These are phyloP conservation scores for Thalassophryne amazonica DNA, from an alignment of 2,797 vertebrate species.

Conservation along the genomic window DNA sequence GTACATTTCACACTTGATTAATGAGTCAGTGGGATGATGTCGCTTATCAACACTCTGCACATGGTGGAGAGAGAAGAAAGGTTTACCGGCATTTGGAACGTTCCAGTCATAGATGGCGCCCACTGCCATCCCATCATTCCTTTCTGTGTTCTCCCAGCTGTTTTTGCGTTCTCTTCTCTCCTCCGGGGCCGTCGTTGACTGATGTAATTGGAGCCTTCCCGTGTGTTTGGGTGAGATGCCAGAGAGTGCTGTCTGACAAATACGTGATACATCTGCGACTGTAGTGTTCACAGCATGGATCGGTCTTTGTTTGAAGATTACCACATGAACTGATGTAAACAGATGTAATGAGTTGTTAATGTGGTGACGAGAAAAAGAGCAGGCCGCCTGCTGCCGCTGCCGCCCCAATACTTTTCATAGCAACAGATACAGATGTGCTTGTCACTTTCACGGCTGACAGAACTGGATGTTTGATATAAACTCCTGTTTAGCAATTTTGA, in stretches of 20 bases:
- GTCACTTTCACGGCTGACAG: conserved; percentile 38
- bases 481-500: conserved; percentile 47
- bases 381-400: conserved; percentile 12
- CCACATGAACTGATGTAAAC: conserved; percentile 58
- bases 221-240: conserved; percentile 5
- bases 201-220: conserved; percentile 42
- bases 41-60: conserved; percentile 77
- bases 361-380: conserved; percentile 5
- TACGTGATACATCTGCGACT: conserved; percentile 30
- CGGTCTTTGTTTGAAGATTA: conserved; percentile 52
- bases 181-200: conserved; percentile 31
- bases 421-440: conserved; percentile 39
- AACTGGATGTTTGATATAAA: conserved; percentile 40
- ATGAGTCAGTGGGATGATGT: conserved; percentile 79
- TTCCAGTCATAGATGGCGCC: conserved; percentile 70
- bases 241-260: conserved; percentile 28
- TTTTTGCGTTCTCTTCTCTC: conserved; percentile 49
- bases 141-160: conserved; percentile 67
- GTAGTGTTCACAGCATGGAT: conserved; percentile 29
- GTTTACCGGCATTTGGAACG: conserved; percentile 56
- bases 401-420: conserved; percentile 20
- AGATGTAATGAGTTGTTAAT: conserved; percentile 49
- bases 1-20: conserved; percentile 79
- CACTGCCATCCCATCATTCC: conserved; percentile 66
- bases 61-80: conserved; percentile 71